phyloP scores from a whole-genome alignment of 1,140 invertebrate genomes.

The Calephelis virginiensis region DNA sequence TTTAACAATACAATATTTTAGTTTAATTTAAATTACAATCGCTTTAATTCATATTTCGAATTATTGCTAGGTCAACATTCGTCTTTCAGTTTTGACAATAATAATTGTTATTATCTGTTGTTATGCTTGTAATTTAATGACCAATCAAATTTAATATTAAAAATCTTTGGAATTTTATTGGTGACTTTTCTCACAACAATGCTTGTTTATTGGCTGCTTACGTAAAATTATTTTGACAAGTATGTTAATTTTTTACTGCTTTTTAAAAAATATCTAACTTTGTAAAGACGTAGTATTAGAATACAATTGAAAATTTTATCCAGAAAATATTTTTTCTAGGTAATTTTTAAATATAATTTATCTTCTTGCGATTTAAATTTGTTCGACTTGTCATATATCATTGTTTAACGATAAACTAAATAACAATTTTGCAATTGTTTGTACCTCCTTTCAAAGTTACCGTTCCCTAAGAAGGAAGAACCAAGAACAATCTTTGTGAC shows the following conservation, averaged over 20 bases:
- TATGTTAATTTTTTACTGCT: neutral
- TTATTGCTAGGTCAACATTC: too few relatives aligned
- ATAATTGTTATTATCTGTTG: neutral
- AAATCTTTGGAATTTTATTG: neutral
- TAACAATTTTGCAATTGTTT: constrained; percentile 13
- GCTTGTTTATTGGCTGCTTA: neutral
- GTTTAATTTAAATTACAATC: too few relatives aligned
- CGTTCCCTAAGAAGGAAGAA: constrained; percentile 46
- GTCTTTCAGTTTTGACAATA: too few relatives aligned
- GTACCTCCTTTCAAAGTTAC: constrained; percentile 48
- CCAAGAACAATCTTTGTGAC: constrained; percentile 73
- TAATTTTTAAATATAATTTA: neutral
- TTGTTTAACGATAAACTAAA: neutral
- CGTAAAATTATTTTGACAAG: constrained; percentile 1
- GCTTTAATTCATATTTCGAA: too few relatives aligned
- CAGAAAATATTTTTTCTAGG: neutral
- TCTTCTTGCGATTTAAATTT: neutral
- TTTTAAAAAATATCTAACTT: neutral
- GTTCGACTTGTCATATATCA: neutral
- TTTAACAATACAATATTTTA: too few relatives aligned
- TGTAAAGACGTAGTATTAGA: neutral
- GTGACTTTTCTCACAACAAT: neutral
- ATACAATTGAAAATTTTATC: neutral
- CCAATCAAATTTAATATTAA: neutral
- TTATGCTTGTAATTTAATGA: neutral